A percentile compares a stretch with the other conserved stretches of the same genome.
Evolutionary conservation across 2,888 invertebrate genomes (phyloP).

Genomic region (Gerris lacustris): DNA sequence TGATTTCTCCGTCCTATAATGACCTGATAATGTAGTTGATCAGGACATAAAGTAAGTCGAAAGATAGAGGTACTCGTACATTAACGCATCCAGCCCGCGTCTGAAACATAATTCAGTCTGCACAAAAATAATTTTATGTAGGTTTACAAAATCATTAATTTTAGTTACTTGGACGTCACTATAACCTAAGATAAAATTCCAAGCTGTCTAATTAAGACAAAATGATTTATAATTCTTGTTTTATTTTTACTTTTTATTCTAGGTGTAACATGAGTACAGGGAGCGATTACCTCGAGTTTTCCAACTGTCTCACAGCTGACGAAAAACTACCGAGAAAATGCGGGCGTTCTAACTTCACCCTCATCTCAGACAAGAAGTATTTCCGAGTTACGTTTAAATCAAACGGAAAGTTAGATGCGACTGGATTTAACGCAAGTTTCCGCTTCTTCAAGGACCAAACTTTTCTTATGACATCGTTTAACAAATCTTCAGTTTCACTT

Average conservation of each 20-base stretch:
- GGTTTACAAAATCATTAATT: no score
- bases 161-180: no score
- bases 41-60: no score
- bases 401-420: constrained; percentile 84
- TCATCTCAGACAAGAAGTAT: constrained; percentile 80
- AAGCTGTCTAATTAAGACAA: no score
- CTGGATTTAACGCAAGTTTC: constrained; percentile 86
- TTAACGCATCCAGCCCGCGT: no score
- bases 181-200: no score
- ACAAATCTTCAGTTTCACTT: neutral
- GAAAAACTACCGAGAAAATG: constrained; percentile 80
- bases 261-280: constrained; percentile 85
- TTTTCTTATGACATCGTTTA: neutral
- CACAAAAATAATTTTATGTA: no score
- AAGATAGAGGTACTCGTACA: no score
- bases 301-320: constrained; percentile 83
- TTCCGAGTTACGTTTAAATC: constrained; percentile 90
- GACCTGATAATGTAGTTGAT: no score
- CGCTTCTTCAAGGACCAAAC: constrained; percentile 53
- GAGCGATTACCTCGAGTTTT: constrained; percentile 93
- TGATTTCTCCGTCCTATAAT: no score
- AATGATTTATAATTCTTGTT: no score
- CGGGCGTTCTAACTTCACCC: constrained; percentile 66
- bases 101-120: no score
- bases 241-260: constrained; percentile 32